Percentiles rank a stretch among this genome's conserved stretches.
phyloP scores from a whole-genome alignment of 53 echinoderm and acorn worm genomes.

The Holothuria leucospilota region DNA sequence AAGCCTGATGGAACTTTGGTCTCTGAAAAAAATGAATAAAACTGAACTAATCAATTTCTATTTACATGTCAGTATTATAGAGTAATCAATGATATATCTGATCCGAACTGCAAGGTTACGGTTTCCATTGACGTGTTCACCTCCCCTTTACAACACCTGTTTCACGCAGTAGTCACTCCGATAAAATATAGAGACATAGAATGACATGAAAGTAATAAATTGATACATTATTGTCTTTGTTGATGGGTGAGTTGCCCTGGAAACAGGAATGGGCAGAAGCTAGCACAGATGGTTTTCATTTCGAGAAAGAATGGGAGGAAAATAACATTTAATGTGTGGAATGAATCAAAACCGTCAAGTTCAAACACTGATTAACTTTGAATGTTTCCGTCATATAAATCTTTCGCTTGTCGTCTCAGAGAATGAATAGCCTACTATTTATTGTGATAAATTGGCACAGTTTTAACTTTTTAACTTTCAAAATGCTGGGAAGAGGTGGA shows the following conservation, averaged over 20 bases:
- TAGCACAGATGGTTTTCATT: slow-evolving; percentile 25
- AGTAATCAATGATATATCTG: slow-evolving; percentile 3
- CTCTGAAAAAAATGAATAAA: too few relatives aligned
- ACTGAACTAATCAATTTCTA: not conserved
- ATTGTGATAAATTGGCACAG: too few relatives aligned
- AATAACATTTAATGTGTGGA: not conserved
- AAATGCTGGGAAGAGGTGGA: too few relatives aligned
- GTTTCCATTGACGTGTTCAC: not conserved
- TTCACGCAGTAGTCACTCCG: not conserved
- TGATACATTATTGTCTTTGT: slow-evolving; percentile 1
- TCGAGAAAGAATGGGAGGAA: not conserved
- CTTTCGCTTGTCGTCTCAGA: not conserved
- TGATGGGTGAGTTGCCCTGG: slow-evolving; percentile 2
- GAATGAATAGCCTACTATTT: too few relatives aligned
- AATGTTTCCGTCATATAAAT: slow-evolving; percentile 19
- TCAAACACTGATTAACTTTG: slow-evolving; percentile 8
- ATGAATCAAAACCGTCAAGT: slow-evolving; percentile 30
- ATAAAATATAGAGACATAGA: slow-evolving; percentile 14
- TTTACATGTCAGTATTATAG: not conserved
- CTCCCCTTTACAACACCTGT: slow-evolving; percentile 29
- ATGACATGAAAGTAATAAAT: slow-evolving; percentile 21
- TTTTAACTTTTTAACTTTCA: too few relatives aligned
- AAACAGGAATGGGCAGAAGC: not conserved
- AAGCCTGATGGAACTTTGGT: too few relatives aligned
- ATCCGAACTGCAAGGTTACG: slow-evolving; percentile 20